phyloP scores from a whole-genome alignment of 2,797 vertebrate genomes.

The Phoxinus dragarum region DNA sequence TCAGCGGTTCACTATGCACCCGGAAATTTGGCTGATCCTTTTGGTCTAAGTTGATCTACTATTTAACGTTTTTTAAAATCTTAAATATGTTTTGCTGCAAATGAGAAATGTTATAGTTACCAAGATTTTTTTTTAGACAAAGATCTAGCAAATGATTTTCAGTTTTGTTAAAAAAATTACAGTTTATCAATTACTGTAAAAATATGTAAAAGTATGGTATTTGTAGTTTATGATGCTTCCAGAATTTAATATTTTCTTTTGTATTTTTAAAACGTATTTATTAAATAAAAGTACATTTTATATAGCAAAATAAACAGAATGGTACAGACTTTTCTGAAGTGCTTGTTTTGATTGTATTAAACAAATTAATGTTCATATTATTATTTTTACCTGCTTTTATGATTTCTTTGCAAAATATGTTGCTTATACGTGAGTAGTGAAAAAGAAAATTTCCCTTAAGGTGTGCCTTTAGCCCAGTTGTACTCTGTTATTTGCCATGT shows the following conservation, averaged over 20 bases:
- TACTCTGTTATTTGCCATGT: neutral
- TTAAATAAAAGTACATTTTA: neutral
- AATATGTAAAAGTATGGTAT: no score
- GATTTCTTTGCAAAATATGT: neutral
- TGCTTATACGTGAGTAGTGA: neutral
- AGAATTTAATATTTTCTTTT: no score
- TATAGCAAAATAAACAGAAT: no score
- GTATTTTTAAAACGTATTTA: neutral
- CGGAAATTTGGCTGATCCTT: neutral
- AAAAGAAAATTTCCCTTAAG: neutral
- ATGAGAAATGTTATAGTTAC: neutral
- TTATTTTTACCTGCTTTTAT: neutral
- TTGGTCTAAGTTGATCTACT: neutral
- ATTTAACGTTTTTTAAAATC: neutral
- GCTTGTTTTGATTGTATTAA: no score
- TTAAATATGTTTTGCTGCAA: neutral
- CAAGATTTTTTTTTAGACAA: neutral
- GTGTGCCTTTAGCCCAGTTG: neutral
- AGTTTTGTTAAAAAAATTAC: neutral
- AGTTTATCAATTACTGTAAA: neutral
- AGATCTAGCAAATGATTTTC: neutral
- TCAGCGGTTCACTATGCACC: no score
- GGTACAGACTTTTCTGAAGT: no score
- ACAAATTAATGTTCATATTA: no score
- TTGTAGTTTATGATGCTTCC: no score